These are phyloP conservation scores for Martes martes DNA, from an alignment of 2,113 vertebrate genomes.

Conservation along the genomic window DNA sequence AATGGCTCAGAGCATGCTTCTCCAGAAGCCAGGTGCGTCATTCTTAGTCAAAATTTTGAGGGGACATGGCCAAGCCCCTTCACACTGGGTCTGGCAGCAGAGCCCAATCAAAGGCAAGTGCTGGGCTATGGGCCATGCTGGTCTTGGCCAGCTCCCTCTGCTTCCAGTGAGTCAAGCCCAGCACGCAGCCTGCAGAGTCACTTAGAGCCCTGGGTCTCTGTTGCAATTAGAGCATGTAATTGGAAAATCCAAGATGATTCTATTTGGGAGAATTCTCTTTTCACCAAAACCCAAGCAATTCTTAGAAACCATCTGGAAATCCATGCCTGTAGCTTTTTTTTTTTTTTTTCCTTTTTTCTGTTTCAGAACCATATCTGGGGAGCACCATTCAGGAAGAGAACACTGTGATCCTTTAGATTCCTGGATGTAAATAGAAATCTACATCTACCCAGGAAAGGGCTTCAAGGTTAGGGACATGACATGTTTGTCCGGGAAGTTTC, in stretches of 20 bases:
- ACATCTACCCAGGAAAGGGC: not conserved
- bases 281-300: constrained; percentile 35
- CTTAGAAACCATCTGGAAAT: constrained; percentile 44
- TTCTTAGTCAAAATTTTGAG: not conserved
- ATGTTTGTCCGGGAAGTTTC: not conserved
- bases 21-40: not conserved
- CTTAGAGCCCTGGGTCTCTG: not conserved
- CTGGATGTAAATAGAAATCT: not conserved
- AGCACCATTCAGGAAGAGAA: not conserved
- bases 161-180: constrained; percentile 9
- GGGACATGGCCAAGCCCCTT: not conserved
- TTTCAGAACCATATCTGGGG: not conserved
- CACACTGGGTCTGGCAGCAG: not conserved
- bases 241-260: constrained; percentile 44
- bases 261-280: constrained; percentile 36
- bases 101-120: not conserved
- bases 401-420: not conserved
- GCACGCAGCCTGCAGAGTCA: accelerated
- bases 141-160: not conserved
- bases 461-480: not conserved
- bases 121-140: not conserved
- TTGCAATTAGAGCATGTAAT: constrained; percentile 45
- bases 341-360: not conserved
- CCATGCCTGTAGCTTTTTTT: not conserved
- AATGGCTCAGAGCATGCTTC: not conserved